These are phyloP conservation scores for Yponomeuta malinellus DNA, from an alignment of 2,888 invertebrate genomes.

Conservation along the genomic window DNA sequence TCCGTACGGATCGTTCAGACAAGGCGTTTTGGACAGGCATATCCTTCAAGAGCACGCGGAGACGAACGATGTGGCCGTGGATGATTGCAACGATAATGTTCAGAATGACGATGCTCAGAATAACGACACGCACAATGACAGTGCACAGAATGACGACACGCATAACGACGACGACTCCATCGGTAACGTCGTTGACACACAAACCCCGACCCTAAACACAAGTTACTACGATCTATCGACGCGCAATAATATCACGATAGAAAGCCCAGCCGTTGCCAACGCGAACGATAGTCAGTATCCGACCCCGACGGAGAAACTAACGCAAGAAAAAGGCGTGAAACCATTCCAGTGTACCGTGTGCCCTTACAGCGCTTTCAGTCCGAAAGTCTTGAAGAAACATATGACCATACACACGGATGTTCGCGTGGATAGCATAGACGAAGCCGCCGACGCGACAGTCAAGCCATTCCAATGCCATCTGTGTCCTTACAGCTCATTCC, in stretches of 20 bases:
- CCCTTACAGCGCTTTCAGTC: neutral
- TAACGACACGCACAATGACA: too few species aligned
- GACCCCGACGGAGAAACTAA: slow-evolving; percentile 23
- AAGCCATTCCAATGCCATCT: slow-evolving; percentile 13
- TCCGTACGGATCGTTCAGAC: neutral
- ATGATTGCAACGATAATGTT: neutral
- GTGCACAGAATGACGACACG: too few species aligned
- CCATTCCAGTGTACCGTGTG: neutral
- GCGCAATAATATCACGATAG: neutral
- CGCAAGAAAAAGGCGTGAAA: neutral
- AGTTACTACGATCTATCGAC: neutral
- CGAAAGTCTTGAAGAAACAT: neutral
- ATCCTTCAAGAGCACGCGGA: neutral
- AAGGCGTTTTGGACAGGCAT: neutral
- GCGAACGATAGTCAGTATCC: slow-evolving; percentile 4
- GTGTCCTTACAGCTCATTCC: slow-evolving; percentile 9
- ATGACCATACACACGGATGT: neutral
- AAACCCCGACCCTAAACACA: neutral
- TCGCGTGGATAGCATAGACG: neutral
- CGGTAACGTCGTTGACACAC: neutral
- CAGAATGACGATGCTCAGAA: neutral
- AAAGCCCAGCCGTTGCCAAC: too few species aligned
- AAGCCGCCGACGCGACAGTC: neutral
- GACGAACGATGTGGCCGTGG: neutral
- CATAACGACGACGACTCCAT: neutral